Percentiles rank a stretch among this genome's conserved stretches.
phyloP scores from a whole-genome alignment of 2,797 vertebrate genomes.

The Notolepis coatsorum region DNA sequence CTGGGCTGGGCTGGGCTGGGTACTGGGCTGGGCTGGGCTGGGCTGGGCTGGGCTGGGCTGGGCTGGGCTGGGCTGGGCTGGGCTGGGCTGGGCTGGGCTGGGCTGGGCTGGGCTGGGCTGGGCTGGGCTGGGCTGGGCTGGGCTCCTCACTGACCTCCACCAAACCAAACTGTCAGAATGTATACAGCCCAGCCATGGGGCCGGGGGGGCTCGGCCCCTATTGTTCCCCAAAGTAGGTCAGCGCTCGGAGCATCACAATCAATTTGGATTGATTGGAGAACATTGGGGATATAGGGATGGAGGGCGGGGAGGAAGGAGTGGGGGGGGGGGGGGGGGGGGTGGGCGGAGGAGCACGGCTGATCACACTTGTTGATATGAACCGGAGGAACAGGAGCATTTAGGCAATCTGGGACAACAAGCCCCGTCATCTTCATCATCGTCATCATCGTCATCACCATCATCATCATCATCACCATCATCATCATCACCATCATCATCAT shows the following conservation, averaged over 20 bases:
- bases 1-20: conserved; percentile 29
- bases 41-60: conserved; percentile 19
- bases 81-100: conserved; percentile 41
- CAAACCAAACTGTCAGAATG: conserved; percentile 71
- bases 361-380: conserved; percentile 76
- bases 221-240: conserved; percentile 85
- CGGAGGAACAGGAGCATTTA: conserved; percentile 63
- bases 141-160: conserved; percentile 66
- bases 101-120: conserved; percentile 39
- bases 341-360: conserved; percentile 58
- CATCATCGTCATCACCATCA: no score
- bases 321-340: conserved; percentile 30
- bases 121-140: conserved; percentile 11
- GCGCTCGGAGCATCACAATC: conserved; percentile 76
- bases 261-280: conserved; percentile 76
- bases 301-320: conserved; percentile 27
- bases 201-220: conserved; percentile 77
- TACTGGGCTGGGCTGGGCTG: background rate
- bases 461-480: no score
- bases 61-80: background rate
- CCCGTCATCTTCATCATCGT: no score
- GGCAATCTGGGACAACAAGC: conserved; percentile 39
- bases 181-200: conserved; percentile 56
- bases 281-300: conserved; percentile 24
- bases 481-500: no score